Evolutionary conservation across 2,113 vertebrate species (phyloP).

Genomic region (Edolisoma coerulescens): DNA sequence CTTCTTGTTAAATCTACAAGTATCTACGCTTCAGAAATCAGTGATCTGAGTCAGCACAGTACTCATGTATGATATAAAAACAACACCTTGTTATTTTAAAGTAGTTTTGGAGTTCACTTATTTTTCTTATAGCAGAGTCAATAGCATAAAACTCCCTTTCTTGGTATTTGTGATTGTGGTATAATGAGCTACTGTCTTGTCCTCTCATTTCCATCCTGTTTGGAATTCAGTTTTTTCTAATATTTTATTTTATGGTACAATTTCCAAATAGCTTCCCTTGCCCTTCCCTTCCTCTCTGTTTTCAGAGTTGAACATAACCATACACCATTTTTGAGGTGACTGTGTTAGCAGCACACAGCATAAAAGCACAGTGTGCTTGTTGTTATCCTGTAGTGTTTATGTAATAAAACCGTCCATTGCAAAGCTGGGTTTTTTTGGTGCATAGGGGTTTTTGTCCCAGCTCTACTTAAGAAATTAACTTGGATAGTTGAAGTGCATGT

Average conservation of each 20-base stretch:
- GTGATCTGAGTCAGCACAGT: neutral
- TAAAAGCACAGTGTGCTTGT: neutral
- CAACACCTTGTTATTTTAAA: neutral
- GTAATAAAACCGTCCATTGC: neutral
- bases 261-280: neutral
- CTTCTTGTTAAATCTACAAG: neutral
- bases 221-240: neutral
- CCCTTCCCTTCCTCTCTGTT: neutral
- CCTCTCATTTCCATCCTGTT: neutral
- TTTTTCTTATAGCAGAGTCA: neutral
- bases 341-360: neutral
- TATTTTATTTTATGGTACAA: neutral
- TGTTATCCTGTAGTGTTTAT: neutral
- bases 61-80: neutral
- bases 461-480: neutral
- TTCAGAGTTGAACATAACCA: neutral
- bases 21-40: neutral
- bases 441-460: neutral
- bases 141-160: neutral
- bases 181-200: neutral
- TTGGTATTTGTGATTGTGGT: neutral
- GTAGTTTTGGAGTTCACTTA: neutral
- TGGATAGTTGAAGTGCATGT: neutral
- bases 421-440: neutral
- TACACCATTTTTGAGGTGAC: neutral